phyloP scores from a whole-genome alignment of 2,113 vertebrate species.

The Clupea harengus region DNA sequence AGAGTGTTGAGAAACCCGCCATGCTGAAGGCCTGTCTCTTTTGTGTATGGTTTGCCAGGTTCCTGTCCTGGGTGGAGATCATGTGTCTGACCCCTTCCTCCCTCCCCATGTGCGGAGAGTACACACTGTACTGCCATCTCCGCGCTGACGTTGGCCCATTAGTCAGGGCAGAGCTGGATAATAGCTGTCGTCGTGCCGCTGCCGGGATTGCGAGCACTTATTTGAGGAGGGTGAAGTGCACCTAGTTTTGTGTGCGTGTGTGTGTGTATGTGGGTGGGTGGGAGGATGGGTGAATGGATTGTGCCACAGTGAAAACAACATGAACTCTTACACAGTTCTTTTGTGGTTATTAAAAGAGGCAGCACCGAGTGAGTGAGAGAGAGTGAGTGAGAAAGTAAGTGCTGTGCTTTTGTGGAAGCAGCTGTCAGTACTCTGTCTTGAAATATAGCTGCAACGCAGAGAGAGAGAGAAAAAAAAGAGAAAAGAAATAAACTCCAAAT shows the following conservation, averaged over 20 bases:
- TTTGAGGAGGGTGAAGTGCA: background rate
- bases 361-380: background rate
- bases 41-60: no score
- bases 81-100: no score
- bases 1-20: background rate
- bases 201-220: conserved; percentile 10
- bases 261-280: conserved; percentile 22
- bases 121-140: conserved; percentile 37
- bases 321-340: background rate
- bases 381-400: background rate
- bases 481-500: background rate
- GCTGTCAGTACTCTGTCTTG: background rate
- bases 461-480: background rate
- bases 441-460: background rate
- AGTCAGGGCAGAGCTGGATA: conserved; percentile 26
- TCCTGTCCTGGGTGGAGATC: no score
- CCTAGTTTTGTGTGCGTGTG: background rate
- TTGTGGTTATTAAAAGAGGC: background rate
- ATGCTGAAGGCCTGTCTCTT: no score
- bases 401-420: conserved; percentile 14
- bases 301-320: background rate
- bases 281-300: conserved; percentile 16
- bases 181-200: conserved; percentile 17
- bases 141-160: conserved; percentile 19
- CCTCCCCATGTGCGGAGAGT: background rate